Conservation (phyloP, 2,113 vertebrate genomes). For the Cynocephalus volans region DNA sequence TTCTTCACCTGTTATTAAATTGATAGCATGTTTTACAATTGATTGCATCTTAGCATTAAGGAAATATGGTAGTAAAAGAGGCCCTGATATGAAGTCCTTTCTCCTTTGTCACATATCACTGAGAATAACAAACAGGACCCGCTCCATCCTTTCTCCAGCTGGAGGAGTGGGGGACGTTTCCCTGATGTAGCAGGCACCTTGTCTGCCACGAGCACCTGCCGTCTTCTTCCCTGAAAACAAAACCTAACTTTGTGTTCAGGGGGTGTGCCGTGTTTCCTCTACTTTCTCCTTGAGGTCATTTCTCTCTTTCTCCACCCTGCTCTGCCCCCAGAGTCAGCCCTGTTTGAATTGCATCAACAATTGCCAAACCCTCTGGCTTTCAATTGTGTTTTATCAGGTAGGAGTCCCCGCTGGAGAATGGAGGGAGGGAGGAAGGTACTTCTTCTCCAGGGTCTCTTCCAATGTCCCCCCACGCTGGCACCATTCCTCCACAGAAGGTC, state of each 20-base stretch:
- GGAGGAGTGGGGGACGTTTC: background rate
- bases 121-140: background rate
- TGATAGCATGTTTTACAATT: background rate
- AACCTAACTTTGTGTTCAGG: background rate
- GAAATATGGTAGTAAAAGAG: background rate
- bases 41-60: background rate
- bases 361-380: background rate
- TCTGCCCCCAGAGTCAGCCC: background rate
- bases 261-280: background rate
- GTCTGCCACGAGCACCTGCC: background rate
- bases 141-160: background rate
- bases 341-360: background rate
- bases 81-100: background rate
- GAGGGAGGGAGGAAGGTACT: accelerated
- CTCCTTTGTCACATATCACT: background rate
- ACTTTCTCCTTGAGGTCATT: background rate
- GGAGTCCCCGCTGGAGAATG: background rate
- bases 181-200: too few relatives aligned
- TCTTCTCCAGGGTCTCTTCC: background rate
- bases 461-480: background rate
- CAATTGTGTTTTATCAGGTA: background rate
- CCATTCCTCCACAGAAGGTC: background rate
- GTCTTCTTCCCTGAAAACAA: background rate
- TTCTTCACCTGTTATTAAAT: background rate
- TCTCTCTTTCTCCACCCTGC: background rate